Conservation (phyloP, 2,113 vertebrate genomes). For the Trichechus manatus region DNA sequence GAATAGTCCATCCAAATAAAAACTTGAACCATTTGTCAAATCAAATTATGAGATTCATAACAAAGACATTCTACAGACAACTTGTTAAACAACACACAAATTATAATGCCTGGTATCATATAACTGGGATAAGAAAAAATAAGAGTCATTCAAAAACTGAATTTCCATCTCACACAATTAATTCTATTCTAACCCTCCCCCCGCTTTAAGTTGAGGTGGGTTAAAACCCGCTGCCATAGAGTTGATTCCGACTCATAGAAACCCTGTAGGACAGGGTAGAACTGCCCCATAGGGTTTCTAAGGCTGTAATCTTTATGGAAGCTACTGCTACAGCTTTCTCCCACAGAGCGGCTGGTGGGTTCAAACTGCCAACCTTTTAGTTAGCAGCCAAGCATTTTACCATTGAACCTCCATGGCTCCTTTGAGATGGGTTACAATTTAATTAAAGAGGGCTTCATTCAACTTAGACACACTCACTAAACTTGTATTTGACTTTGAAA, state of each 20-base stretch:
- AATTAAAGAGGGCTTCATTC: neutral
- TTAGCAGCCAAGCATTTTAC: too few species aligned
- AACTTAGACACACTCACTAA: neutral
- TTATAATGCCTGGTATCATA: neutral
- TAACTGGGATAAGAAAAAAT: neutral
- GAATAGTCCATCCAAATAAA: neutral
- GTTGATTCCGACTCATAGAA: too few species aligned
- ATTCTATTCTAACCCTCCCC: neutral
- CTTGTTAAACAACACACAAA: neutral
- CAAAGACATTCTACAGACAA: neutral
- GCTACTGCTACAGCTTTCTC: too few species aligned
- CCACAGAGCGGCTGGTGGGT: too few species aligned
- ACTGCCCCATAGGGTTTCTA: too few species aligned
- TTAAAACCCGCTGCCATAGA: too few species aligned
- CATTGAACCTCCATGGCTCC: too few species aligned
- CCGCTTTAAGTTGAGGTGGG: neutral
- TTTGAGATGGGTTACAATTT: neutral
- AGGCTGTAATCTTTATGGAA: too few species aligned
- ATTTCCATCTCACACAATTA: conserved; percentile 5
- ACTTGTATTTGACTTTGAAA: conserved; percentile 25
- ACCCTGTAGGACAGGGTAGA: too few species aligned
- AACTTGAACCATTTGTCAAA: neutral
- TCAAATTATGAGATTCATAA: conserved; percentile 26
- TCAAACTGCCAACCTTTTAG: too few species aligned
- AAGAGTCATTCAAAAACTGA: neutral